These are phyloP conservation scores for Athalia rosae DNA, from an alignment of 2,888 invertebrate genomes.

Conservation along the genomic window DNA sequence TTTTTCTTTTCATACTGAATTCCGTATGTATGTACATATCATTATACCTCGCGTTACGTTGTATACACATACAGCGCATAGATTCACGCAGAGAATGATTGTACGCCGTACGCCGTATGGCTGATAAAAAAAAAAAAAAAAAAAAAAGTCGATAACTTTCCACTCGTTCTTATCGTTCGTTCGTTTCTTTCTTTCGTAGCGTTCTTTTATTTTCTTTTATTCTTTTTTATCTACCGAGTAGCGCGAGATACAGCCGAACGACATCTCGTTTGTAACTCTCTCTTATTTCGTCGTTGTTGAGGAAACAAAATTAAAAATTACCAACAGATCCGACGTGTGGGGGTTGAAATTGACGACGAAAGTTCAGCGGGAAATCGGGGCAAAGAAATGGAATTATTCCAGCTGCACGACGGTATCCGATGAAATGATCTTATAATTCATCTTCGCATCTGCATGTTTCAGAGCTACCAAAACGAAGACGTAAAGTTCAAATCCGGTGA, in stretches of 20 bases:
- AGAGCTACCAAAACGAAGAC: constrained; percentile 29
- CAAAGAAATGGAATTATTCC: too few species aligned
- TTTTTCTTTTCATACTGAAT: not conserved
- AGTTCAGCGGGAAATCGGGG: too few species aligned
- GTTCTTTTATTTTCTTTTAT: not conserved
- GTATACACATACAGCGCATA: not conserved
- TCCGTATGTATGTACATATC: not conserved
- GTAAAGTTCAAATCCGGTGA: not conserved
- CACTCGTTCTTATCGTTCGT: constrained; percentile 27
- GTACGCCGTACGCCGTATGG: not conserved
- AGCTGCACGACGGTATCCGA: too few species aligned
- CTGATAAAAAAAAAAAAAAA: too few species aligned
- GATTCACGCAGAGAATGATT: too few species aligned
- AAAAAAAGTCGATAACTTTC: constrained; percentile 41
- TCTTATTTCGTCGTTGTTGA: too few species aligned
- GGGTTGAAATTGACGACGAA: too few species aligned
- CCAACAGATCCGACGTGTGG: too few species aligned
- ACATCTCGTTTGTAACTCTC: too few species aligned
- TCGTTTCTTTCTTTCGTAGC: constrained; percentile 25
- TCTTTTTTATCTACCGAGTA: not conserved
- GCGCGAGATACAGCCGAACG: not conserved
- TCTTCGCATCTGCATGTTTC: constrained; percentile 4
- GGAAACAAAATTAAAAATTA: too few species aligned
- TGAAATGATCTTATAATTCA: too few species aligned
- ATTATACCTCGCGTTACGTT: too few species aligned